Evolutionary conservation across 2,797 vertebrate genomes (phyloP).

Genomic region (Pseudotriccus pelzelni): DNA sequence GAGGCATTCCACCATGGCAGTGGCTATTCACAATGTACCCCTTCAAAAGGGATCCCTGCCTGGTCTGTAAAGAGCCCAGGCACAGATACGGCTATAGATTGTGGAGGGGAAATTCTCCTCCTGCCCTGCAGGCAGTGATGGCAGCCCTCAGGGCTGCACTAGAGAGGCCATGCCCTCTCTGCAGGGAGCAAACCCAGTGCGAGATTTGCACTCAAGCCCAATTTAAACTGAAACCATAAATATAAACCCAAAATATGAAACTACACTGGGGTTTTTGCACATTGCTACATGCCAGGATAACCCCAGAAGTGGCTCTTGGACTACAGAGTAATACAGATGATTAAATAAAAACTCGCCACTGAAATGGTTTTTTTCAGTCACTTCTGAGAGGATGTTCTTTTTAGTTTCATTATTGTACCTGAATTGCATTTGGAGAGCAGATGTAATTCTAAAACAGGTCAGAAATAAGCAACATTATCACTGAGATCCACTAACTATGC

Average conservation of each 20-base stretch:
- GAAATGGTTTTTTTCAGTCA: neutral
- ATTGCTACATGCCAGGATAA: neutral
- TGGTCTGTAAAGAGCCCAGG: neutral
- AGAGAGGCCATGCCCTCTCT: neutral
- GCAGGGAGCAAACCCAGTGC: neutral
- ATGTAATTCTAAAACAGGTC: neutral
- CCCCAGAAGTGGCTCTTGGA: neutral
- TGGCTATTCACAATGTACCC: neutral
- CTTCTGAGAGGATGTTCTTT: neutral
- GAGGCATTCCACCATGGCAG: neutral
- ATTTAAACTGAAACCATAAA: neutral
- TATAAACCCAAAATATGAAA: neutral
- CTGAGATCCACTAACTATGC: neutral
- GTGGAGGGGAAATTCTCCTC: neutral
- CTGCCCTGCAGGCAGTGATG: neutral
- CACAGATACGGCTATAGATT: fast-evolving
- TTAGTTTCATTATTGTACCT: neutral
- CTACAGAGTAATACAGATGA: neutral
- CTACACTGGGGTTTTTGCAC: neutral
- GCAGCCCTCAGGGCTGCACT: neutral
- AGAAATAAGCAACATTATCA: neutral
- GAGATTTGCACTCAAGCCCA: neutral
- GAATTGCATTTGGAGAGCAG: neutral
- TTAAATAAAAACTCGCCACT: neutral
- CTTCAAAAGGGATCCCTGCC: neutral